Base-by-base conservation (phyloP, 2,797 vertebrate genomes). In the Pagetopsis macropterus region DNA sequence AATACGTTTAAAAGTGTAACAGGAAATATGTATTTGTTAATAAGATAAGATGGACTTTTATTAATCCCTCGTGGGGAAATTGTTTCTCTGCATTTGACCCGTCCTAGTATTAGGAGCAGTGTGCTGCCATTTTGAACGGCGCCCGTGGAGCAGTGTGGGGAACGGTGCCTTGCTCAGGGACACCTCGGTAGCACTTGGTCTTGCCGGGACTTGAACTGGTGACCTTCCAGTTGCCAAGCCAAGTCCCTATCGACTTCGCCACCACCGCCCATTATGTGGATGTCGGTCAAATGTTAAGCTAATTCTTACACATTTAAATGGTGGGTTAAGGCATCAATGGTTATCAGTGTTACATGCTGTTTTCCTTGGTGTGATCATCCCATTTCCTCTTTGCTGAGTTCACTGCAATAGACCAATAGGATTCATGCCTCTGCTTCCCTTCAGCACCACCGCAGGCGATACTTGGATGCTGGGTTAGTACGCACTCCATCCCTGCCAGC, bases 341-440 rank as follows among this genome's bases (percentile, higher is more conserved):
- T 65, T 9, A 15, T 12, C 45, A 15, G 21, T 31, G 43, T 11
- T 16, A 10, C 27, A 11, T 49, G 44, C 33, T 21, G 44, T 48
- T 49, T 57, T 14, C 51, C 51, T 49, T 48, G 27, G 55, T 45
- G 33, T 64, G 31, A 61, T 56, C 6, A 60, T 72, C n/a, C 23
- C 11, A 44, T 63, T 76, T 63, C 16, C n/a, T 59, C 46, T 67
- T 44, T 37, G 49, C 54, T 45, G 31, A 54, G n/a, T 40, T 37
- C 43, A 40, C 44, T 27, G 16, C 40, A 71, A 16, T 16, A 27
- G 17, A 61, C 60, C 21, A 3, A 5, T 59, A 46, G 44, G 59
- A 12, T 46, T 65, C 62, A 40, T 3, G 46, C 51, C 40, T 45
- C 44, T 61, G 51, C 15, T n/a, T 59, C 33, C 12, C 21, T 49